Evolutionary conservation across 2,888 invertebrate species (phyloP).

Genomic region (Archaeoteleia sp.): DNA sequence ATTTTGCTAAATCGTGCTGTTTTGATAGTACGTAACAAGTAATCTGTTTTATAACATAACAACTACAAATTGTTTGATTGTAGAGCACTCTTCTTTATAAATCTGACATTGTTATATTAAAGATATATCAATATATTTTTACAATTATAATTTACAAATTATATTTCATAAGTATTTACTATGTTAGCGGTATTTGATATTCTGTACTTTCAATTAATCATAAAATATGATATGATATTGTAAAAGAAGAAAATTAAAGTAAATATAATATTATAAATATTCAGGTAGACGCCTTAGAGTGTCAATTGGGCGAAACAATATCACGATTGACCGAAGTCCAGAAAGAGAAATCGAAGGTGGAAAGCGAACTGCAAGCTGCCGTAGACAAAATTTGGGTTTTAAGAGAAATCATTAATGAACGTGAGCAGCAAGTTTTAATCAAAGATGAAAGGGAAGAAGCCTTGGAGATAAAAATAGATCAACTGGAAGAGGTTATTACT

Average conservation of each 20-base stretch:
- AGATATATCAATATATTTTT: too few relatives aligned
- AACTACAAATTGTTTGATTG: too few relatives aligned
- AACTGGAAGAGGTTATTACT: conserved; percentile 77
- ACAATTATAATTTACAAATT: too few relatives aligned
- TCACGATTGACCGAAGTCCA: conserved; percentile 79
- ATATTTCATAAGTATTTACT: too few relatives aligned
- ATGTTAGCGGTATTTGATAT: too few relatives aligned
- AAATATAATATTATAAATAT: conserved; percentile 4
- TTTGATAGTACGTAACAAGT: too few relatives aligned
- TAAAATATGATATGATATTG: too few relatives aligned
- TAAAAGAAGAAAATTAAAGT: background rate
- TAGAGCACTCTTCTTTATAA: too few relatives aligned
- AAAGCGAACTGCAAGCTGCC: conserved; percentile 84
- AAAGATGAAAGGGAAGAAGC: conserved; percentile 80
- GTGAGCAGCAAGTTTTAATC: conserved; percentile 85
- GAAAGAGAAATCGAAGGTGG: conserved; percentile 79
- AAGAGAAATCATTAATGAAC: conserved; percentile 85
- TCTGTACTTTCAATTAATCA: too few relatives aligned
- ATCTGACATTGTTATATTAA: too few relatives aligned
- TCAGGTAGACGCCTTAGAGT: conserved; percentile 87
- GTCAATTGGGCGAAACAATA: conserved; percentile 83
- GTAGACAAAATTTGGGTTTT: conserved; percentile 84
- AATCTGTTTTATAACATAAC: too few relatives aligned
- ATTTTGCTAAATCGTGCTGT: too few relatives aligned
- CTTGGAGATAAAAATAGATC: conserved; percentile 78